Conservation (phyloP, 2,797 vertebrate species). For the Siniperca scherzeri region DNA sequence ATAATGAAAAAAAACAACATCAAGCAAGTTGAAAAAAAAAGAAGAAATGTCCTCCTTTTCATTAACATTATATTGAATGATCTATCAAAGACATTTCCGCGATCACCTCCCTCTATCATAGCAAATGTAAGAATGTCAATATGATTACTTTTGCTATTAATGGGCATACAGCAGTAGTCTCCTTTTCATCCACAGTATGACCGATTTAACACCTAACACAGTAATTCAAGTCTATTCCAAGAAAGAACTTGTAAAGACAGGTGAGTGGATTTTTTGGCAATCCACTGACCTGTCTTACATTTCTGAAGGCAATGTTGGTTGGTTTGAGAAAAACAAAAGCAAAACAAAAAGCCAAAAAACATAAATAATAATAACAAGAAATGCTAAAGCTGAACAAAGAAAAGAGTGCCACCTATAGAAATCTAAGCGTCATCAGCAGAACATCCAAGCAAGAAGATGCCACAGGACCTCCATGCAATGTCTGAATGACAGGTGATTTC, state of each 20-base stretch:
- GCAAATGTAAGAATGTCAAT: background rate
- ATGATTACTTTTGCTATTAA: background rate
- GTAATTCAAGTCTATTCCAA: background rate
- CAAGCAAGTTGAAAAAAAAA: background rate
- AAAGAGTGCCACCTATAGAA: conserved; percentile 30
- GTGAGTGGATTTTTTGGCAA: too few species aligned
- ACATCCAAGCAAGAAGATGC: background rate
- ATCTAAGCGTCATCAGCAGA: background rate
- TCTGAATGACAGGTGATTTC: conserved; percentile 25
- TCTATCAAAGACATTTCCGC: background rate
- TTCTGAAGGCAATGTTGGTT: background rate
- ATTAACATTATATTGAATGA: background rate
- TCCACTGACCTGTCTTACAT: background rate
- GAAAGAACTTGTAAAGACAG: background rate
- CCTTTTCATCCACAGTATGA: background rate
- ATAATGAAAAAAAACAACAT: background rate
- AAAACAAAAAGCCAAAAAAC: background rate
- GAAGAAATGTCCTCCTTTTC: background rate
- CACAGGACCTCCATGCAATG: background rate
- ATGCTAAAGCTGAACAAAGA: background rate
- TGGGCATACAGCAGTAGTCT: background rate
- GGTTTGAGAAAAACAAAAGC: background rate
- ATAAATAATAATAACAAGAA: background rate
- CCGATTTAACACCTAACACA: background rate
- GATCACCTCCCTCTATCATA: background rate